A percentile compares a stretch with the other conserved stretches of the same genome.
Evolutionary conservation across 2,888 invertebrate genomes (phyloP).

Genomic region (Agrotis clavis): DNA sequence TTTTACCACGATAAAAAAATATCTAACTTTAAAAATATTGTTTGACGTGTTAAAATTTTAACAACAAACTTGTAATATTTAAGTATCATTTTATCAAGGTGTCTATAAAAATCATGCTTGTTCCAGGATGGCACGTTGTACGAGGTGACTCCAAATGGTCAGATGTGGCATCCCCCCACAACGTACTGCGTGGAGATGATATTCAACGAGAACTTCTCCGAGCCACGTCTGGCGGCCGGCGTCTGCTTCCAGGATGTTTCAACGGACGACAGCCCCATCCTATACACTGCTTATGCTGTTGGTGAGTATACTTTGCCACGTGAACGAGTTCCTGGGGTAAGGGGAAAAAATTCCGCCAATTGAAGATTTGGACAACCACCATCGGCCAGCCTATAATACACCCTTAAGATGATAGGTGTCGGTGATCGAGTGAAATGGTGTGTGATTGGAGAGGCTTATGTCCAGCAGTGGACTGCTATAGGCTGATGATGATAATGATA

Average conservation of each 20-base stretch:
- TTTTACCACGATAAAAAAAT: too few species aligned
- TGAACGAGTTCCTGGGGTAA: neutral
- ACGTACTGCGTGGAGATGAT: constrained; percentile 83
- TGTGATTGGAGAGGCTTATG: too few species aligned
- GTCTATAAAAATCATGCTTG: neutral
- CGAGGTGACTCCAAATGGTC: constrained; percentile 72
- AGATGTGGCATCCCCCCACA: constrained; percentile 76
- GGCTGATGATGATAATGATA: too few species aligned
- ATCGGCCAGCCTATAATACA: too few species aligned
- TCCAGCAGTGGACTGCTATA: too few species aligned
- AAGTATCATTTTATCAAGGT: neutral
- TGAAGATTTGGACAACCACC: too few species aligned
- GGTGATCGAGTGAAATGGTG: too few species aligned
- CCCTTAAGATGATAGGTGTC: too few species aligned
- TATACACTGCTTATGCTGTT: constrained; percentile 83
- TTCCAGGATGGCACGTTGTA: constrained; percentile 84
- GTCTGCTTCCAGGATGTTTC: constrained; percentile 76
- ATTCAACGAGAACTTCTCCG: constrained; percentile 63
- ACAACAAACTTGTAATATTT: too few species aligned
- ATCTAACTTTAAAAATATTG: too few species aligned
- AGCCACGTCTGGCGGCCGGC: constrained; percentile 77
- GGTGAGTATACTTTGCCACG: constrained; percentile 72
- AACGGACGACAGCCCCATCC: constrained; percentile 74
- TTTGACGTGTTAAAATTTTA: too few species aligned
- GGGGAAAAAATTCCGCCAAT: too few species aligned